A percentile compares a stretch with the other conserved stretches of the same genome.
phyloP scores from a whole-genome alignment of 2,113 vertebrate genomes.

The Pachypanchax playfairii region DNA sequence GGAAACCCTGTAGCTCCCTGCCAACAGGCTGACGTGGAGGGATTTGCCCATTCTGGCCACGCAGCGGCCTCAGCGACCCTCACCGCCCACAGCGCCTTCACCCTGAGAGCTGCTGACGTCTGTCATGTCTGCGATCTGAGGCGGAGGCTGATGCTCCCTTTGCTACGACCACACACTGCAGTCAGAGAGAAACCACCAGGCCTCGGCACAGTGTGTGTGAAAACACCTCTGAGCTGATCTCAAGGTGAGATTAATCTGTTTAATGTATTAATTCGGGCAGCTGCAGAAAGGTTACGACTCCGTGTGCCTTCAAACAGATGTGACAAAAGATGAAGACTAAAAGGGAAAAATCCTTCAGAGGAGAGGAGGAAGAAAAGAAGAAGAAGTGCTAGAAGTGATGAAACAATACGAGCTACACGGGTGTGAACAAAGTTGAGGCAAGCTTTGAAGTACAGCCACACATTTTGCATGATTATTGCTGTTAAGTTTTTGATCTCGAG shows the following conservation, averaged over 20 bases:
- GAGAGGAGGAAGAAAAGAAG: constrained; percentile 23
- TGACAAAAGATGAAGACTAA: constrained; percentile 13
- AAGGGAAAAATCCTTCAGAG: constrained; percentile 6
- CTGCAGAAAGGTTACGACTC: constrained; percentile 40
- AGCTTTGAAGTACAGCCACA: constrained; percentile 75
- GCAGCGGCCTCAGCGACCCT: constrained; percentile 56
- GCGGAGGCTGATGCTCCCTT: constrained; percentile 47
- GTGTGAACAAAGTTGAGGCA: constrained; percentile 69
- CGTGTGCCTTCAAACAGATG: constrained; percentile 16
- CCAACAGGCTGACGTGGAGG: constrained; percentile 58
- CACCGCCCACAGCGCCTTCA: constrained; percentile 49
- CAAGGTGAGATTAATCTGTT: constrained; percentile 43
- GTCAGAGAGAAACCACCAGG: constrained; percentile 54
- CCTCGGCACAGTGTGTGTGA: constrained; percentile 13
- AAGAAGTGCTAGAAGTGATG: constrained; percentile 51
- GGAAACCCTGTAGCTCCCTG: constrained; percentile 27
- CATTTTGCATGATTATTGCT: constrained; percentile 75
- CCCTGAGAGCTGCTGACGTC: constrained; percentile 64
- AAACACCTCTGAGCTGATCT: constrained; percentile 16
- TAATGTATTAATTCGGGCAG: constrained; percentile 26
- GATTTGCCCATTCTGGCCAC: constrained; percentile 61
- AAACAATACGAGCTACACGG: constrained; percentile 63
- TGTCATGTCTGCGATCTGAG: constrained; percentile 52
- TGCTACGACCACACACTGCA: constrained; percentile 52
- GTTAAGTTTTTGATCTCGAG: constrained; percentile 77